phyloP scores from a whole-genome alignment of 2,888 invertebrate genomes.

The Thera obeliscata region DNA sequence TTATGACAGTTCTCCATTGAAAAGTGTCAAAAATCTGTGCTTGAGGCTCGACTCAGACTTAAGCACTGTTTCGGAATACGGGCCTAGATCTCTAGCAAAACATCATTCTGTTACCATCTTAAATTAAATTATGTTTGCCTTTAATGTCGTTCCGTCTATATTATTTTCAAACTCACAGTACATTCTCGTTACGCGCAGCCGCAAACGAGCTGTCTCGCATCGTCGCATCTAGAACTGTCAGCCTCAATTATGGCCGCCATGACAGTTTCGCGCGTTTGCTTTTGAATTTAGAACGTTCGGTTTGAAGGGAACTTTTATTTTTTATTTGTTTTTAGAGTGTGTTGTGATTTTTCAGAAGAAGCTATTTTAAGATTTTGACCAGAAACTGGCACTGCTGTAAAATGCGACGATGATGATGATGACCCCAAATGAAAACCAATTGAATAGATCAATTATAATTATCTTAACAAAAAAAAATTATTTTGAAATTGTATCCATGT shows the following conservation, averaged over 20 bases:
- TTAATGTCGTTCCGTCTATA: conserved; percentile 63
- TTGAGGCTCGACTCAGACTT: no score
- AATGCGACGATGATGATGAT: no score
- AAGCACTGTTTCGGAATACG: no score
- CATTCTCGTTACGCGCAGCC: conserved; percentile 70
- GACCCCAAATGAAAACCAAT: no score
- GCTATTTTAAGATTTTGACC: conserved; percentile 17
- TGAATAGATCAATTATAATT: no score
- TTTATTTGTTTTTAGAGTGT: conserved; percentile 41
- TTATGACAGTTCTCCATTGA: no score
- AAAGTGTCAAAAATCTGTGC: no score
- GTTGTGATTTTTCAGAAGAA: conserved; percentile 18
- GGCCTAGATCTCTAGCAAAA: background rate
- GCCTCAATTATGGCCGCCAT: conserved; percentile 77
- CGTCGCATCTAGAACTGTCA: conserved; percentile 74
- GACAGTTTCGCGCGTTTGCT: conserved; percentile 77
- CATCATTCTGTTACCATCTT: conserved; percentile 36
- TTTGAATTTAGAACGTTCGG: conserved; percentile 73
- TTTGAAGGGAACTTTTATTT: conserved; percentile 55
- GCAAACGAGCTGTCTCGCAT: conserved; percentile 68
- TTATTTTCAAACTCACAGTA: conserved; percentile 66
- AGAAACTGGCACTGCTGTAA: background rate
- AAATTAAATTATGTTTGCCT: conserved; percentile 63
- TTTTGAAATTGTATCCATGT: no score
- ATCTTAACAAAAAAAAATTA: no score